Conservation (phyloP, 2,113 vertebrate species). For the Scomber colias region DNA sequence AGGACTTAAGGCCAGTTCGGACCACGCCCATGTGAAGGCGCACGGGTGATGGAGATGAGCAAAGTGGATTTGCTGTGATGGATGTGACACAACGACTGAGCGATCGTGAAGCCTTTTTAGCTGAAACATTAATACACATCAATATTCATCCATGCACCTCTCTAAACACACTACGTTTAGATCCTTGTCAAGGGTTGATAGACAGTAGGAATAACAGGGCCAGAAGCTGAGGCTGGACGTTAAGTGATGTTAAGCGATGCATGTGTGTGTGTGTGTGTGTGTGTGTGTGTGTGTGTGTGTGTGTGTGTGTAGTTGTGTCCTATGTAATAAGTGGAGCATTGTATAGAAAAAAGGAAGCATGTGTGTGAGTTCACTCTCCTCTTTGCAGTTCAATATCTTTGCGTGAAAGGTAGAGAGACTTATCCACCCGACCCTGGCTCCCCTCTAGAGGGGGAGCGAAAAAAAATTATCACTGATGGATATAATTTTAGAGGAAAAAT, state of each 20-base stretch:
- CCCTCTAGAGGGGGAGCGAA: constrained; percentile 44
- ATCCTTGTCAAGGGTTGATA: constrained; percentile 50
- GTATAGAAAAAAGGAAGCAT: constrained; percentile 39
- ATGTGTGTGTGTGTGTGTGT: constrained; percentile 7
- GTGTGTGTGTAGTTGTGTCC: constrained; percentile 3
- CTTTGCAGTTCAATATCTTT: constrained; percentile 51
- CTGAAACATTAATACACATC: constrained; percentile 72
- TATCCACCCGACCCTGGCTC: constrained; percentile 60
- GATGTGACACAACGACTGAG: constrained; percentile 67
- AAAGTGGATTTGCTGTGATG: constrained; percentile 78
- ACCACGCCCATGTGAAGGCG: constrained; percentile 56
- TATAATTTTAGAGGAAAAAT: constrained; percentile 76
- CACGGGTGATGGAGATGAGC: constrained; percentile 55
- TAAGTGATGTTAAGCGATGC: constrained; percentile 10
- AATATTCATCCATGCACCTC: constrained; percentile 66
- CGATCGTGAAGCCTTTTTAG: constrained; percentile 62
- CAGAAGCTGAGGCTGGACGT: neutral
- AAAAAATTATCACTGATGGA: constrained; percentile 71
- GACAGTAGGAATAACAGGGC: constrained; percentile 10
- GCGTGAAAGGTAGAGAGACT: constrained; percentile 61
- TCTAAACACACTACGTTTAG: constrained; percentile 45
- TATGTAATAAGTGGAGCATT: constrained; percentile 10
- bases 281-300: neutral
- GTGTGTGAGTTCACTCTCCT: constrained; percentile 49
- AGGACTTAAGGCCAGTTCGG: constrained; percentile 45